Conservation (phyloP, 2,888 invertebrate genomes). For the Pyrrhosoma nymphula region DNA sequence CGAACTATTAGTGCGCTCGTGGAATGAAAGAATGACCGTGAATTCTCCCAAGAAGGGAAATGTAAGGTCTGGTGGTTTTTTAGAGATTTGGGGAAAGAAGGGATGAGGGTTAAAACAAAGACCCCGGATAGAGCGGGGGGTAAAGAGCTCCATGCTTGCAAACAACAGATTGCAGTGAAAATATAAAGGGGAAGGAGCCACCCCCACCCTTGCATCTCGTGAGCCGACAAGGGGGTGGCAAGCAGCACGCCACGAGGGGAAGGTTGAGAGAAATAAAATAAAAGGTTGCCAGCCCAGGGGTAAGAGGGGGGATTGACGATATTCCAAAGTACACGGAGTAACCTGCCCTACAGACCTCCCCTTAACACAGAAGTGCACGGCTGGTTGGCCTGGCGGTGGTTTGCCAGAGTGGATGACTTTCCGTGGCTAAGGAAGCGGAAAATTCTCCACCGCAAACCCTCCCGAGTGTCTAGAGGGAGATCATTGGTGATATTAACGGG, state of each 20-base stretch:
- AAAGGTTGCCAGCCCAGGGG: not conserved
- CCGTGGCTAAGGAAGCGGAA: slow-evolving; percentile 16
- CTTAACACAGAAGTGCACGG: not conserved
- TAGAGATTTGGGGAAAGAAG: not conserved
- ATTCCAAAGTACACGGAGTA: not conserved
- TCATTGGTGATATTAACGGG: not conserved
- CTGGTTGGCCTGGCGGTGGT: not conserved
- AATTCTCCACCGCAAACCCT: not conserved
- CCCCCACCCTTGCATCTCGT: not conserved
- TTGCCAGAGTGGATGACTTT: not conserved
- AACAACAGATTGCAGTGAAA: not conserved
- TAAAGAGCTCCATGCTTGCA: not conserved
- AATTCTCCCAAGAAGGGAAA: not conserved
- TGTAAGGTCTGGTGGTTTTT: not conserved
- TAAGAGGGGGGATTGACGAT: not conserved
- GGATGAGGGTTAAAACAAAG: too few relatives aligned
- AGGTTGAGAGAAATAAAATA: not conserved
- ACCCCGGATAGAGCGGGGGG: not conserved
- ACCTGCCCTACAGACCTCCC: not conserved
- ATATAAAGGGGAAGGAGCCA: not conserved
- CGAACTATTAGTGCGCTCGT: not conserved
- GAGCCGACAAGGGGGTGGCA: not conserved
- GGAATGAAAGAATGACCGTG: not conserved
- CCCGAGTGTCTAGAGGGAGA: not conserved
- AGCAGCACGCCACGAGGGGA: not conserved